Conservation (phyloP, 1,140 invertebrate species). For the Drosophila seguyi region DNA sequence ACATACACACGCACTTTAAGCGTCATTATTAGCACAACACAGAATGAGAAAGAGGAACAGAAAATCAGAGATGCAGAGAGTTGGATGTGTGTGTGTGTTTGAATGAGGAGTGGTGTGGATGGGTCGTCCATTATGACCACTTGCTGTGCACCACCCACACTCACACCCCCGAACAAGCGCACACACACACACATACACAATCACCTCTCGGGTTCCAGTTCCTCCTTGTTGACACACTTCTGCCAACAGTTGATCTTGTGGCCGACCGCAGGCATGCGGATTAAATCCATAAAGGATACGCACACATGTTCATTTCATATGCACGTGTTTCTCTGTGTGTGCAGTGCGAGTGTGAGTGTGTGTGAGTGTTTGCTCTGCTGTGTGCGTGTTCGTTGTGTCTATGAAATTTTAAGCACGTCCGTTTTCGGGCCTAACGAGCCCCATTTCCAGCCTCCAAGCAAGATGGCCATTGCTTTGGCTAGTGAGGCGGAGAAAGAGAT, state of each 20-base stretch:
- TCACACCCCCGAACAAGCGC: not conserved
- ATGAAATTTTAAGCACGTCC: constrained; percentile 82
- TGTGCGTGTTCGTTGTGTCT: constrained; percentile 38
- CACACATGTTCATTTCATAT: constrained; percentile 58
- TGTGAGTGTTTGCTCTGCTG: constrained; percentile 8
- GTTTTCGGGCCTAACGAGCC: constrained; percentile 76
- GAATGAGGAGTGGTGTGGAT: not conserved
- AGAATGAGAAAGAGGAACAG: constrained; percentile 8
- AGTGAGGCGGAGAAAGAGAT: constrained; percentile 1
- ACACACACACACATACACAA: not conserved
- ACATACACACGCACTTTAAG: constrained; percentile 59
- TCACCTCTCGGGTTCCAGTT: constrained; percentile 8
- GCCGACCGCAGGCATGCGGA: constrained; percentile 81
- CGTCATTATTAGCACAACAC: constrained; percentile 80
- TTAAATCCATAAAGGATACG: constrained; percentile 84
- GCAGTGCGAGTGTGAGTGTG: too few relatives aligned
- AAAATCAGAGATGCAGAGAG: not conserved
- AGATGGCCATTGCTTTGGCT: constrained; percentile 8
- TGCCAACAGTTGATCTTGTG: constrained; percentile 84
- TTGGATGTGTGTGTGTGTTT: not conserved
- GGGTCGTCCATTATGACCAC: constrained; percentile 73
- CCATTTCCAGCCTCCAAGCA: constrained; percentile 49
- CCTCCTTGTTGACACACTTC: constrained; percentile 81
- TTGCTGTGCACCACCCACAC: constrained; percentile 56
- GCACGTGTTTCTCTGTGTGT: constrained; percentile 9